Evolutionary conservation across 2,888 invertebrate species (phyloP).

Genomic region (Hyposoter dolosus): DNA sequence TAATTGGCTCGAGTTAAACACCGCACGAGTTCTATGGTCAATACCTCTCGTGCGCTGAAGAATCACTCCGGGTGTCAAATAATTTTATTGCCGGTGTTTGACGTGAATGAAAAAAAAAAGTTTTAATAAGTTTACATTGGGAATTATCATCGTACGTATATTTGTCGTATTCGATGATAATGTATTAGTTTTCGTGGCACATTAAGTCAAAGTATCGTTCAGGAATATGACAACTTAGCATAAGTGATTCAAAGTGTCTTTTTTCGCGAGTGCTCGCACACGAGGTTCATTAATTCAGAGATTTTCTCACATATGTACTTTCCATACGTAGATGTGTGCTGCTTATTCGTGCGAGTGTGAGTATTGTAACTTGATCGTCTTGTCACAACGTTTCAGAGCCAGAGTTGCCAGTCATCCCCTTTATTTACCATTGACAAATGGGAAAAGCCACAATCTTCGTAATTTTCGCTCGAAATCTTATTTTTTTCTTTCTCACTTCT

Average conservation of each 20-base stretch:
- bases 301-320: conserved; percentile 20
- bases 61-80: conserved; percentile 16
- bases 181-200: neutral
- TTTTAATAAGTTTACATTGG: neutral
- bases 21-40: conserved; percentile 14
- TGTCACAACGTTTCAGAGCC: neutral
- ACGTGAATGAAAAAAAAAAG: neutral
- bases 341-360: neutral
- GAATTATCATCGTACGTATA: neutral
- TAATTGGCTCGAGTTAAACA: neutral
- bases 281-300: conserved; percentile 35
- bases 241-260: conserved; percentile 36
- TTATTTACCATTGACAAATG: conserved; percentile 17
- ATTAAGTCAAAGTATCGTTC: conserved; percentile 20
- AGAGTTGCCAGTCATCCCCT: conserved; percentile 2
- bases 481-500: too few relatives aligned
- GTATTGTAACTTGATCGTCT: neutral
- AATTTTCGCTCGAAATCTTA: neutral
- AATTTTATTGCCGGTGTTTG: neutral
- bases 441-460: conserved; percentile 3
- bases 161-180: neutral
- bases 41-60: conserved; percentile 1
- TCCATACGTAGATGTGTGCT: neutral
- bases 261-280: conserved; percentile 25
- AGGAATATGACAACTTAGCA: conserved; percentile 17